Conservation (phyloP, 2,797 vertebrate genomes). For the Acanthopagrus latus region DNA sequence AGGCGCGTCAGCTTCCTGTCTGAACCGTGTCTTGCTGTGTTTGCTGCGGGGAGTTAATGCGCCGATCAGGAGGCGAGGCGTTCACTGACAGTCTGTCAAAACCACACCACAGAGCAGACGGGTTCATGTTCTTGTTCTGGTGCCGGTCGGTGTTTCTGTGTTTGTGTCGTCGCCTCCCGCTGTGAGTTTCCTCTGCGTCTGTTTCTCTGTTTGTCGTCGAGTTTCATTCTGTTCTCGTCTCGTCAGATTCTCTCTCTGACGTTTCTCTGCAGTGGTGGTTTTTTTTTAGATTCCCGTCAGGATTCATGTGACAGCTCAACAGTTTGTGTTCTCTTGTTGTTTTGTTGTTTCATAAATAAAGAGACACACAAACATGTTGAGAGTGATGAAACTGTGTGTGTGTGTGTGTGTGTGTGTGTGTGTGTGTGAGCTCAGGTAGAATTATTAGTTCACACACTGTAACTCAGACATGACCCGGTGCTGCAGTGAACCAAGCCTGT, state of each 20-base stretch:
- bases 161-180: background rate
- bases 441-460: background rate
- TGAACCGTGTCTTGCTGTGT: background rate
- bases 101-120: background rate
- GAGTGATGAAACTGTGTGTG: background rate
- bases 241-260: background rate
- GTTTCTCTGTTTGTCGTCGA: background rate
- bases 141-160: too few species aligned
- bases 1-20: slow-evolving; percentile 4
- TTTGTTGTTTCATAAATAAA: slow-evolving; percentile 10
- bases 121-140: background rate
- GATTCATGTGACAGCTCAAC: slow-evolving; percentile 14
- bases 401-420: too few species aligned
- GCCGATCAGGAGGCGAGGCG: slow-evolving; percentile 8
- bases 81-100: slow-evolving; percentile 41
- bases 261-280: background rate
- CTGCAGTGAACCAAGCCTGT: background rate
- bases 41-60: slow-evolving; percentile 10
- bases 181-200: background rate
- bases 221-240: background rate
- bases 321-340: slow-evolving; percentile 5
- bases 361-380: background rate
- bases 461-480: background rate
- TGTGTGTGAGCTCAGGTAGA: too few species aligned
- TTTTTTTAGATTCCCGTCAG: slow-evolving; percentile 18